Conservation (phyloP, 2,797 vertebrate species). For the Adelosebastes latens region DNA sequence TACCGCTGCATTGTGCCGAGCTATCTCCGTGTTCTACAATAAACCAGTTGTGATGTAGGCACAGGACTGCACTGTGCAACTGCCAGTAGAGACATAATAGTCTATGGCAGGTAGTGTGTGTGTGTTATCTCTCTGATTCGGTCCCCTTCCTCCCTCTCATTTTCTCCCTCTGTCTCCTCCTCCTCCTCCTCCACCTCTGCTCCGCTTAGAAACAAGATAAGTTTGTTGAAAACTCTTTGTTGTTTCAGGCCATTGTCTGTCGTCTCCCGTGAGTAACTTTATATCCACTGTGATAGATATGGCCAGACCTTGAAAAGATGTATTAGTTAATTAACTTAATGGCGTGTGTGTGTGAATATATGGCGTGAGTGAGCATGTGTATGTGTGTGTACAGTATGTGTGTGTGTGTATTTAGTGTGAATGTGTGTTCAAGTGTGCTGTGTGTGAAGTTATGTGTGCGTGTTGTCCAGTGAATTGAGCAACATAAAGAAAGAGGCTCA, state of each 20-base stretch:
- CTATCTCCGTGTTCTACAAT: slow-evolving; percentile 24
- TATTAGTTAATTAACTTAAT: slow-evolving; percentile 70
- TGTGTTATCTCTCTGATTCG: slow-evolving; percentile 12
- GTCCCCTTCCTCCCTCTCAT: slow-evolving; percentile 16
- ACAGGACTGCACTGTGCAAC: slow-evolving; percentile 18
- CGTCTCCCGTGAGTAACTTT: slow-evolving; percentile 45
- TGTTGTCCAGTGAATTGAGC: slow-evolving; percentile 31
- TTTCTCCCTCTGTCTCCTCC: slow-evolving; percentile 4
- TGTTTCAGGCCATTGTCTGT: slow-evolving; percentile 36
- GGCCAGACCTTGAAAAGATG: slow-evolving; percentile 42
- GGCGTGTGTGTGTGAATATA: slow-evolving; percentile 4
- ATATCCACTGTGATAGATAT: slow-evolving; percentile 38
- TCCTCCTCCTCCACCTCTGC: slow-evolving; percentile 5
- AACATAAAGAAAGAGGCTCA: slow-evolving; percentile 52
- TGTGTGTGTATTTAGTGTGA: not conserved
- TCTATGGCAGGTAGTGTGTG: slow-evolving; percentile 11
- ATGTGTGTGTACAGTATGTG: not conserved
- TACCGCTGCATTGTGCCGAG: slow-evolving; percentile 2
- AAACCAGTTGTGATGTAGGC: slow-evolving; percentile 33
- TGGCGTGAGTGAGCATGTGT: not conserved
- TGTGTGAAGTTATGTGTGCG: not conserved
- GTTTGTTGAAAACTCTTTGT: slow-evolving; percentile 53
- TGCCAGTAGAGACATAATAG: slow-evolving; percentile 28
- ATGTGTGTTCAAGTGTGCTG: not conserved
- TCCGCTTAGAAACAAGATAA: slow-evolving; percentile 39